Evolutionary conservation across 2,797 vertebrate species (phyloP).

Genomic region (Arnoldichthys spilopterus): DNA sequence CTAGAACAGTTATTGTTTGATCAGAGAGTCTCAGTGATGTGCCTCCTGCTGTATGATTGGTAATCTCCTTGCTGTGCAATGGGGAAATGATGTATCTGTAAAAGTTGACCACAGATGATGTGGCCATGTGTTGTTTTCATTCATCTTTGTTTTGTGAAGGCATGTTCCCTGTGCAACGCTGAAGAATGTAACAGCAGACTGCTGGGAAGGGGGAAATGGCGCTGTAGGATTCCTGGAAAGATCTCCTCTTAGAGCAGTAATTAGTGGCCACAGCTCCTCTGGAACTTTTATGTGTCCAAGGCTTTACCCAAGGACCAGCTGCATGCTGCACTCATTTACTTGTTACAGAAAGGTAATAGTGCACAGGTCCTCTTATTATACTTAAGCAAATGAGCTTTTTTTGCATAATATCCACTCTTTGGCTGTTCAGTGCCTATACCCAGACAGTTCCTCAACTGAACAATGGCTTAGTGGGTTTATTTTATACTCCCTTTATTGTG

Average conservation of each 20-base stretch:
- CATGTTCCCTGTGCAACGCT: constrained; percentile 71
- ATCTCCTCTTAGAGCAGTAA: constrained; percentile 70
- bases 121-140: constrained; percentile 38
- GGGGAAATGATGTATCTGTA: constrained; percentile 35
- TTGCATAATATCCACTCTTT: background rate
- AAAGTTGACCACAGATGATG: constrained; percentile 32
- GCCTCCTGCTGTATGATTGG: background rate
- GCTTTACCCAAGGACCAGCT: constrained; percentile 33
- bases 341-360: constrained; percentile 16
- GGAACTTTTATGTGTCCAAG: constrained; percentile 60
- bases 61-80: background rate
- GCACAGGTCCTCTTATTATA: background rate
- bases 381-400: background rate
- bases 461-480: background rate
- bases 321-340: constrained; percentile 29
- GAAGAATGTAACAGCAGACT: constrained; percentile 68
- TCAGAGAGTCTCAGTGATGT: constrained; percentile 31
- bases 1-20: constrained; percentile 2
- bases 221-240: constrained; percentile 76
- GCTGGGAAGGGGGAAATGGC: constrained; percentile 72
- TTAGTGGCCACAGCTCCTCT: constrained; percentile 71
- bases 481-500: background rate
- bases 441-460: background rate
- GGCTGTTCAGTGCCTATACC: background rate
- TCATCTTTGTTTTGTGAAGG: constrained; percentile 61